Evolutionary conservation across 2,797 vertebrate species (phyloP), one percentile per base, ranked within the genome.

Genomic region (Jordanella pulchra): DNA sequence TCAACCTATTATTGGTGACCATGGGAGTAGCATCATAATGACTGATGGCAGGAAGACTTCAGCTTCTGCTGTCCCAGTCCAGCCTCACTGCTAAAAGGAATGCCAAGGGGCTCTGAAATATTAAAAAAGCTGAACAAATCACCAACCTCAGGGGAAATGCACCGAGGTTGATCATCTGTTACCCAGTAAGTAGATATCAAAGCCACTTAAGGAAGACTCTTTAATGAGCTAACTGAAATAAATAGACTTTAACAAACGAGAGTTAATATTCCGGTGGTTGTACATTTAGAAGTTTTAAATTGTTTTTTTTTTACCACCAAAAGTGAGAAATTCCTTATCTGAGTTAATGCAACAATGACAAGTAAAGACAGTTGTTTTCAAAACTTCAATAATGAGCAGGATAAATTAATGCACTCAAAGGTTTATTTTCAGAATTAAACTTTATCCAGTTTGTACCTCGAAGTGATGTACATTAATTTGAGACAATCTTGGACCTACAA

Each of bases 71-170:
- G 69, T 79, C 70, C 74, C 72, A 79, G 75, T 84, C 88, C 78
- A 53, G 77, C 77, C 81, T 91, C 81, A 87, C 92, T 90, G 90
- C 84, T 48, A 78, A 78, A 88, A 55, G 79, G 87, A 90, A 89
- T 84, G 87, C 86, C 84, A 91, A 77, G 74, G 84, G 76, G 80
- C 79, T 85, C 78, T 91, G 81, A 93, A 92, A 93, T 90, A 93
- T 91, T 91, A 82, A 89, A 80, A 89, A 85, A 79, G 78, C 71
- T 79, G 86, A 88, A 85, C 84, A 85, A 84, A 91, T 90, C 82
- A 83, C 77, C 64, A 71, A 81, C 86, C 81, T 67, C 21, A 2
- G 79, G 85, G 83, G 56, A 75, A 75, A 69, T 47, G 66, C 72
- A 77, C 61, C 75, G 44, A 18, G 1, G 72, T 69, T 45, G 28